Evolutionary conservation across 2,113 vertebrate genomes (phyloP).

Genomic region (Electrona antarctica): DNA sequence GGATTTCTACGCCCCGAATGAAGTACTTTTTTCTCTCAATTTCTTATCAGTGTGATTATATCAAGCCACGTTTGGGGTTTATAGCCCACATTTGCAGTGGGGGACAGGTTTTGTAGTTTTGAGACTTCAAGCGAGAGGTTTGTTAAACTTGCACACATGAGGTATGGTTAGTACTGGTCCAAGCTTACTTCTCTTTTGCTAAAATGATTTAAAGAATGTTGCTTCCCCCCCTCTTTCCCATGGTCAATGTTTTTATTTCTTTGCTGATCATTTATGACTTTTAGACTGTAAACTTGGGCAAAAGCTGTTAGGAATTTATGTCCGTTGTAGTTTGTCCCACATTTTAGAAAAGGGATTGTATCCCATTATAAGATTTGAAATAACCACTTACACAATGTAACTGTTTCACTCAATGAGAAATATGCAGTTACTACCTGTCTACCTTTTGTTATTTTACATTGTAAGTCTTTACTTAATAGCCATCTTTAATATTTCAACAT

Average conservation of each 20-base stretch:
- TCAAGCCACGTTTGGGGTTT: constrained; percentile 65
- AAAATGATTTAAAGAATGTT: constrained; percentile 27
- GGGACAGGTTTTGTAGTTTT: constrained; percentile 52
- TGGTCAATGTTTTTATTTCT: background rate
- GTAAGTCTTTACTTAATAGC: constrained; percentile 20
- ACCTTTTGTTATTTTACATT: constrained; percentile 21
- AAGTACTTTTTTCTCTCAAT: constrained; percentile 16
- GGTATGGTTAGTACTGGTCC: constrained; percentile 36
- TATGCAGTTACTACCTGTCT: background rate
- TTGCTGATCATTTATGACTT: constrained; percentile 37
- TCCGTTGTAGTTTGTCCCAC: background rate
- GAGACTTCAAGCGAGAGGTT: constrained; percentile 1
- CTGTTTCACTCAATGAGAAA: background rate
- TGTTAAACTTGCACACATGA: constrained; percentile 10
- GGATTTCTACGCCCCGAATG: constrained; percentile 20
- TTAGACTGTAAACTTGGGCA: constrained; percentile 28
- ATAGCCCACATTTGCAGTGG: constrained; percentile 49
- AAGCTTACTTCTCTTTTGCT: constrained; percentile 35
- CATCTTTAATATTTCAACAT: constrained; percentile 23
- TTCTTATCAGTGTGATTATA: constrained; percentile 37
- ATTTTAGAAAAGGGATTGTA: constrained; percentile 16
- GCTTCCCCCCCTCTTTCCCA: background rate
- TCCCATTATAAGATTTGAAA: constrained; percentile 26
- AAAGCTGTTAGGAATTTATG: background rate
- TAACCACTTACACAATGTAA: constrained; percentile 11